Evolutionary conservation across 2,888 invertebrate genomes (phyloP).

Genomic region (Melanargia galathea): DNA sequence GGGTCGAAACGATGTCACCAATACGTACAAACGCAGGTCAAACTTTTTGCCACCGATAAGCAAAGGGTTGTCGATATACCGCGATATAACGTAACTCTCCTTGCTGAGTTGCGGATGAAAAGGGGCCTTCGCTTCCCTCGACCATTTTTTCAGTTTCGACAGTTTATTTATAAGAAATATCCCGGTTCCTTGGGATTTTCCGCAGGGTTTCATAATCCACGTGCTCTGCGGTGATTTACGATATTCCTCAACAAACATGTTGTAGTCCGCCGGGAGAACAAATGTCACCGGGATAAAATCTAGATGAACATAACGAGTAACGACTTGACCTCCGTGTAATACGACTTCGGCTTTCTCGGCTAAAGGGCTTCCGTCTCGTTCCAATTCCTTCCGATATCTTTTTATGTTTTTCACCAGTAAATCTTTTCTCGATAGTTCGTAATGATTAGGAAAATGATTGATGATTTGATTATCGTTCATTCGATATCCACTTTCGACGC

Average conservation of each 20-base stretch:
- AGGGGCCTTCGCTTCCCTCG: constrained; percentile 83
- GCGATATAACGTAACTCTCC: constrained; percentile 97
- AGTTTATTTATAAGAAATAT: constrained; percentile 98
- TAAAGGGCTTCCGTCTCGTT: constrained; percentile 92
- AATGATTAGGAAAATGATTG: constrained; percentile 98
- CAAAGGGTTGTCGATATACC: constrained; percentile 97
- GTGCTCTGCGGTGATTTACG: constrained; percentile 96
- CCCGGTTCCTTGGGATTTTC: constrained; percentile 95
- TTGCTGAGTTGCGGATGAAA: constrained; percentile 92
- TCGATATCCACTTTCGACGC: constrained; percentile 95
- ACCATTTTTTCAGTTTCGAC: constrained; percentile 96
- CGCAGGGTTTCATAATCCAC: constrained; percentile 99
- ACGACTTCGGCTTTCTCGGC: constrained; percentile 86
- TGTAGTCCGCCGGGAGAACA: constrained; percentile 97
- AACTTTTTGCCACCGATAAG: constrained; percentile 99
- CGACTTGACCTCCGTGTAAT: constrained; percentile 83
- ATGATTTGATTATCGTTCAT: constrained; percentile 97
- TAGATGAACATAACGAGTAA: constrained; percentile 88
- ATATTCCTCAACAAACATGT: constrained; percentile 98
- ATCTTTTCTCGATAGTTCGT: constrained; percentile 98
- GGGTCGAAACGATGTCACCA: constrained; percentile 96
- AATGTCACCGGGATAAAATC: constrained; percentile 98
- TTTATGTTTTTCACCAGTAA: constrained; percentile 98
- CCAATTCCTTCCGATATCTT: constrained; percentile 94
- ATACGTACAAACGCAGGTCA: constrained; percentile 94